Base-by-base conservation (phyloP, 1,140 invertebrate genomes). In the Calephelis virginiensis region DNA sequence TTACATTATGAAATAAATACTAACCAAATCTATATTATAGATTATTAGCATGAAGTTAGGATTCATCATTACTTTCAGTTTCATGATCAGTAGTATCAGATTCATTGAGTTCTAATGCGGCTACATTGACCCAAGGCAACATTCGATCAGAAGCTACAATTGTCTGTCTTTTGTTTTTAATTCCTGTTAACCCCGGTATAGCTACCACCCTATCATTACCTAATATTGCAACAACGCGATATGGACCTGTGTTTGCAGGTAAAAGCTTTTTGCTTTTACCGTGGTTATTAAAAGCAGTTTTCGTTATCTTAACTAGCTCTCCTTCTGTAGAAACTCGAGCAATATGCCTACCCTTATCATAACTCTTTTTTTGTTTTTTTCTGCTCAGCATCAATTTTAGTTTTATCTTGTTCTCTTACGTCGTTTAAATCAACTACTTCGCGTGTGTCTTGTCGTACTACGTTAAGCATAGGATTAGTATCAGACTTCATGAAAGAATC, bases 271-370 rank as follows among this genome's bases (percentile, higher is more conserved):
- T 69, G 46, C 70, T 75, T 62, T 75, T 67, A 5, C 68, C 73
- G 8, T 75, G 66, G 65, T 71, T 72, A 38, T 49, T n/a, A 49
- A 68, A 71, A 50, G 62, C 9, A 3, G 48, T 40, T 45, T 71
- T 70, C n/a, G 67, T 67, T 37, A 72, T 75, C 62, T 72, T 75
- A n/a, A 75, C 73, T 8, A 71, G 47, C 0, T 74, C 69, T n/a
- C 66, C 73, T 14, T 63, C 64, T 10, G 7, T 40, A 45, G 67
- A 75, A 37, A 60, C 61, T 1, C 62, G 66, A 48, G 73, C 68
- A 38, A 66, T 66, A 40, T 45, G 50, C 45, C 63, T 66, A 11
- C 49, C 12, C 40, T 70, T 68, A 28, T 70, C 64, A 64, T 70
- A 68, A 53, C 38, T 13, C 8, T 61, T 11, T 46, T 70, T 71